phyloP scores from a whole-genome alignment of 1,140 invertebrate genomes.

The Anthonomus grandis region DNA sequence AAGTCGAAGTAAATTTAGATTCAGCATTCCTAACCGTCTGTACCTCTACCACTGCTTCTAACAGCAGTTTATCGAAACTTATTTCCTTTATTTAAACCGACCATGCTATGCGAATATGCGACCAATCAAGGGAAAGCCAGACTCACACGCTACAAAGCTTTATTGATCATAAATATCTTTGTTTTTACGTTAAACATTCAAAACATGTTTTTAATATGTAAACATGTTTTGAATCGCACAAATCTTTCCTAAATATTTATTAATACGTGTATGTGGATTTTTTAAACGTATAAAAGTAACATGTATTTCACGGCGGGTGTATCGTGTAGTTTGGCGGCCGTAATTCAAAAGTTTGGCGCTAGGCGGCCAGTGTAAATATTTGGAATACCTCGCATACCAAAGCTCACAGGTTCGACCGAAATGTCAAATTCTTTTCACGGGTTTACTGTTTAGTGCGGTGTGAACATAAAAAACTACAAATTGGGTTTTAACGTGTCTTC shows the following conservation, averaged over 20 bases:
- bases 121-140: slow-evolving; percentile 30
- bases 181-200: background rate
- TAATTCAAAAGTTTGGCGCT: slow-evolving; percentile 42
- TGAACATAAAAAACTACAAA: slow-evolving; percentile 38
- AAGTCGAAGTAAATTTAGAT: slow-evolving; percentile 30
- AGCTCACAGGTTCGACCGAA: slow-evolving; percentile 50
- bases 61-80: slow-evolving; percentile 25
- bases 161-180: slow-evolving; percentile 8
- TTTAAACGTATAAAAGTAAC: background rate
- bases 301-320: background rate
- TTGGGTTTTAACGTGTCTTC: slow-evolving; percentile 10
- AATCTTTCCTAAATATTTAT: background rate
- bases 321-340: slow-evolving; percentile 25
- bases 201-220: background rate
- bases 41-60: background rate
- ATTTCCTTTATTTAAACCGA: slow-evolving; percentile 27
- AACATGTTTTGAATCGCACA: background rate
- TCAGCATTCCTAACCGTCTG: slow-evolving; percentile 18
- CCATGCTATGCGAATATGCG: slow-evolving; percentile 31
- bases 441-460: slow-evolving; percentile 46
- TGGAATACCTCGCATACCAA: slow-evolving; percentile 48
- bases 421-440: slow-evolving; percentile 51
- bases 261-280: background rate
- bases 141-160: slow-evolving; percentile 28
- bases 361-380: slow-evolving; percentile 49